Evolutionary conservation across 2,797 vertebrate genomes (phyloP), one percentile per base, ranked within the genome.

Genomic region (Trichosurus vulpecula): DNA sequence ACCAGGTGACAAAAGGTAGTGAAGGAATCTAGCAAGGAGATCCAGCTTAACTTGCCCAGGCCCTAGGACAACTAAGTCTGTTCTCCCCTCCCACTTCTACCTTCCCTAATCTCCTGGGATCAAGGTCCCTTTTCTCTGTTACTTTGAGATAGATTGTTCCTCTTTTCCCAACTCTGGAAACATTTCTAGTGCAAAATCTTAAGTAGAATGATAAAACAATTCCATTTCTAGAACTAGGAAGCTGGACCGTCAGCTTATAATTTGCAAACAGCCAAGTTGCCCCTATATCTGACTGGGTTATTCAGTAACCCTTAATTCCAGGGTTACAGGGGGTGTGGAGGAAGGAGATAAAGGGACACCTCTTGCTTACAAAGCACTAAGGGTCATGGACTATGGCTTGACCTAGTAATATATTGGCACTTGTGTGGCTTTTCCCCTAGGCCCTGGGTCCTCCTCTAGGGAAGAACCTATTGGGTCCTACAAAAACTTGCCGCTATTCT

Each of bases 121-220:
- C 35, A 74, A 81, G 74, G 74, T 81, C 41, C 47, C 92, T 89
- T 54, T 92, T 54, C 55, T 94, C 93, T 51, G 1, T 54, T 93
- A 9, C 52, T 91, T 93, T 87, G 66, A 47, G 56, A 95, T 53
- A 54, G 8, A 25, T 41, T 90, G 54, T 94, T 94, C 87, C 56
- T 25, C 41, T 90, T 90, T 51, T 47, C 61, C 53, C 90, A n/a
- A 35, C 11, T 54, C 91, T n/a, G 66, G 96, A 94, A 91, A 92
- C 92, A 61, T 91, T 96, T 90, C 94, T 92, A 90, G 93, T 95
- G 90, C 96, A 96, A 95, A 96, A 95, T 96, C 97, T 97, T 96
- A 89, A 90, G 30, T 0, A 87, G 56, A 35, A 94, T 13, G 1
- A 94, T 97, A 96, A 96, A 92, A n/a, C 22, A 55, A 96, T 94